Evolutionary conservation across 2,888 invertebrate species (phyloP), one percentile per base, ranked within the genome.

Genomic region (Dryobota labecula): DNA sequence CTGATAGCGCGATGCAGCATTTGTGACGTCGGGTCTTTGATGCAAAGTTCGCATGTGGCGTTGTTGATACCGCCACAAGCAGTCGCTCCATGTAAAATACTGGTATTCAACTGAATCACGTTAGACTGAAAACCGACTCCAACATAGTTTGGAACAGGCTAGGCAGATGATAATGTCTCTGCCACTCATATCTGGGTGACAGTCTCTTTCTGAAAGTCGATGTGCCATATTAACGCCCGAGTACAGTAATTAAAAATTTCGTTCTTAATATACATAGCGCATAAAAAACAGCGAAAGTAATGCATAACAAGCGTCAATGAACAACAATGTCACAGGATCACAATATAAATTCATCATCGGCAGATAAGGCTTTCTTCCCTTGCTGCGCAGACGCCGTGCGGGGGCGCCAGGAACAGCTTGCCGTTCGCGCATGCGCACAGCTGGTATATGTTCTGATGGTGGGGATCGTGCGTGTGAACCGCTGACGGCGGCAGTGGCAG

Each of bases 391-490:
- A 97, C 97, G 57, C 98, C 98, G 88, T 98, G 98, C 0, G 99
- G 97, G 7, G 98, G 97, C 2, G 98, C 98, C 38, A 99, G 96
- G 92, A 99, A 99, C 74, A 99, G 96, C 91, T 98, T 98, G 57
- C 99, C 99, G 91, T 98, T 98, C 47, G 97, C 97, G 92, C 99
- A 99, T 82, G 98, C 98, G 94, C 99, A 99, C 84, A 99, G 95
- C 94, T 99, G 99, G 94, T 97, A 98, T 86, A 98, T 97, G 89
- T 97, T 97, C 92, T 97, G 97, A 90, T 96, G 96, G 70, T 96
- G 95, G 0, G 96, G 95, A 85, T 95, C 97, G 77, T 96, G 96
- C 64, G 92, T 79, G 84, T 96, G 96, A 18, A 95, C 89, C 13
- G 95, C 89, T 38, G 96, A 94, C 4, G 96, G 91, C 3, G 96